These are phyloP conservation scores for Eublepharis macularius DNA, from an alignment of 2,113 vertebrate species.

Conservation along the genomic window DNA sequence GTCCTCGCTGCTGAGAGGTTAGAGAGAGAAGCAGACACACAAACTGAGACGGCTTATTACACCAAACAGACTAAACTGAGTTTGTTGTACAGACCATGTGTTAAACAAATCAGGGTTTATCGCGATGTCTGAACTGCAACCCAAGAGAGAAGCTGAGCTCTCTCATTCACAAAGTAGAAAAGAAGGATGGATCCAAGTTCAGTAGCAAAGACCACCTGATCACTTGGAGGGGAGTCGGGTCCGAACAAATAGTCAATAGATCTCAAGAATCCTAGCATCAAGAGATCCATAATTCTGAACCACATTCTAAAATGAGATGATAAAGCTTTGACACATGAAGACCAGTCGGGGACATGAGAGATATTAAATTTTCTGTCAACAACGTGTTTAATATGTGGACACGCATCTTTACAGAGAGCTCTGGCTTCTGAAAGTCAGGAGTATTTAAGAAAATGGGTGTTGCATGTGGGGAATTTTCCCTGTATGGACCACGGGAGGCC, in stretches of 20 bases:
- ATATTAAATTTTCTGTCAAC: background rate
- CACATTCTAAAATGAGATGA: background rate
- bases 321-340: background rate
- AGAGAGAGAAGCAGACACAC: no score
- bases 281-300: background rate
- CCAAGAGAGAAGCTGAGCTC: background rate
- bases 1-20: no score
- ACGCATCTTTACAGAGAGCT: background rate
- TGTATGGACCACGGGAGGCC: no score
- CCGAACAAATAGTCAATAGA: background rate
- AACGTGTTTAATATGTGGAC: background rate
- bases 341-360: background rate
- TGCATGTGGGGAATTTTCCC: no score
- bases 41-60: no score
- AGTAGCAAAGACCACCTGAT: background rate
- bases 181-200: background rate
- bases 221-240: background rate
- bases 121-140: no score
- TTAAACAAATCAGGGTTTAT: no score
- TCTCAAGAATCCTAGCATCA: background rate
- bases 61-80: no score
- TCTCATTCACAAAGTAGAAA: background rate
- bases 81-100: no score
- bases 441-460: background rate
- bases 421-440: background rate